Conservation (phyloP, 1,140 invertebrate genomes). For the Caenorhabditis briggsae region DNA sequence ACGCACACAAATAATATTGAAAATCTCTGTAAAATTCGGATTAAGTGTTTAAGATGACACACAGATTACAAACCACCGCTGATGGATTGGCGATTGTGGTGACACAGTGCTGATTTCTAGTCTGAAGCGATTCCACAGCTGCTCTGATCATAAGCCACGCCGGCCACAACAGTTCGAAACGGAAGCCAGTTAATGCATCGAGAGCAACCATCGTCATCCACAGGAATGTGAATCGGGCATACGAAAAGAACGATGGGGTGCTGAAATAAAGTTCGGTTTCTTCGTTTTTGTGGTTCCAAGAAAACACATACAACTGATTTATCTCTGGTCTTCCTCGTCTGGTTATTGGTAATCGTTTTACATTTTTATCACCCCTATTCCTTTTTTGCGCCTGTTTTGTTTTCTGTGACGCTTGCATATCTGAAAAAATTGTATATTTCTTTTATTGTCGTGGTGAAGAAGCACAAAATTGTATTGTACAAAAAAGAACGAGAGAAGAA, state of each 20-base stretch:
- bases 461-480: neutral
- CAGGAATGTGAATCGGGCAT: slow-evolving; percentile 93
- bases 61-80: slow-evolving; percentile 46
- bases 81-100: slow-evolving; percentile 73
- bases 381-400: slow-evolving; percentile 36
- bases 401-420: slow-evolving; percentile 32
- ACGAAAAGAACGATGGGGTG: slow-evolving; percentile 83
- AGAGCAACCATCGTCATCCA: slow-evolving; percentile 95
- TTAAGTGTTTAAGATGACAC: neutral
- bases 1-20: slow-evolving; percentile 98
- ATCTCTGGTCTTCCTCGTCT: slow-evolving; percentile 31
- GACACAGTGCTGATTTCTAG: slow-evolving; percentile 92
- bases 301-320: slow-evolving; percentile 7
- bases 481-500: neutral
- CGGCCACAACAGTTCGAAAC: slow-evolving; percentile 98
- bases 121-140: slow-evolving; percentile 95
- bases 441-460: neutral
- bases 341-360: slow-evolving; percentile 48
- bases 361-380: slow-evolving; percentile 63
- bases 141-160: slow-evolving; percentile 96
- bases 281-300: slow-evolving; percentile 38
- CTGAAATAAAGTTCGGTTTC: slow-evolving; percentile 22
- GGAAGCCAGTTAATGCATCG: slow-evolving; percentile 97
- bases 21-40: slow-evolving; percentile 86
- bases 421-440: neutral